Conservation (phyloP, 2,113 vertebrate species). For the Mixornis gularis region DNA sequence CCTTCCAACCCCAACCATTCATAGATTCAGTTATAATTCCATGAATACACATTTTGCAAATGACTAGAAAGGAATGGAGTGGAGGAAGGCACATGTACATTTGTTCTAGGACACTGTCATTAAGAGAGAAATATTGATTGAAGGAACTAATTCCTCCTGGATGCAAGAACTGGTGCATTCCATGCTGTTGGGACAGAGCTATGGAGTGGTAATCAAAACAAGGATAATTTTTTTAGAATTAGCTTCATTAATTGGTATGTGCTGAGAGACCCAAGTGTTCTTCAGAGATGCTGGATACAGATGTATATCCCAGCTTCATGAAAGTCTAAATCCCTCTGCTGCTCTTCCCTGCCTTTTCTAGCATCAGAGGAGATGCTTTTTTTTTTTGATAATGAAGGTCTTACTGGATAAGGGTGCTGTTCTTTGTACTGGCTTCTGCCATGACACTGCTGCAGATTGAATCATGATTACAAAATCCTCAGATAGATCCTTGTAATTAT, state of each 20-base stretch:
- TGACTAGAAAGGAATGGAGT: background rate
- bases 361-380: background rate
- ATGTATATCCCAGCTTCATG: background rate
- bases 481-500: background rate
- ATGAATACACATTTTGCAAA: background rate
- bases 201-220: background rate
- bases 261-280: background rate
- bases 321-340: background rate
- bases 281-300: background rate
- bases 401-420: background rate
- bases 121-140: background rate
- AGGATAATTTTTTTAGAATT: background rate
- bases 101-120: background rate
- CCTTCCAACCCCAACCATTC: background rate
- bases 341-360: background rate
- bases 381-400: background rate
- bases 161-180: background rate
- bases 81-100: background rate
- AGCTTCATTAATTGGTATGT: background rate
- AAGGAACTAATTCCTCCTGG: background rate
- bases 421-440: background rate
- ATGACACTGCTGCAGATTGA: background rate
- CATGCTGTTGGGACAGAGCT: background rate
- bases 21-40: background rate
- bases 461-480: background rate